Evolutionary conservation across 1,140 invertebrate genomes (phyloP), one percentile per base, ranked within the genome.

Genomic region (Coelopa frigida): DNA sequence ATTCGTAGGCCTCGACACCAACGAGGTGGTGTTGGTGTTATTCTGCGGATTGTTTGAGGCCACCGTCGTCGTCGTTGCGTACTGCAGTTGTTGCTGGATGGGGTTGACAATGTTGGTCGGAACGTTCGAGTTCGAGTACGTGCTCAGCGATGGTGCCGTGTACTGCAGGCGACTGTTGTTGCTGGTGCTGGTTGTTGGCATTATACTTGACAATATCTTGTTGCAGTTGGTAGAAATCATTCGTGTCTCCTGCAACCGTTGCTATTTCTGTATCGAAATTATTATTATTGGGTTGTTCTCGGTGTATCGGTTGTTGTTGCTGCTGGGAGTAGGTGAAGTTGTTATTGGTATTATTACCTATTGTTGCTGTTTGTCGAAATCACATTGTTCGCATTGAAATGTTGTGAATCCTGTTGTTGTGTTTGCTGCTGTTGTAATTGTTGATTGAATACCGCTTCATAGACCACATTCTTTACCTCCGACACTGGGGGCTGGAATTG

Each of bases 81-180:
- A 58, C 18, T 57, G 61, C 22, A 21, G 35, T 11, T 7, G 31
- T 40, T 73, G 49, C 24, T 74, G 75, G 42, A 80, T 76, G 3
- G 80, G 80, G 61, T 79, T 80, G 3, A 82, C 49, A 24, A 82
- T 78, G 64, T 81, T 82, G 21, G 79, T 82, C 40, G 80, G 80
- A 55, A 82, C 74, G 14, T 58, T 53, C 8, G 38, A 52, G 42
- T 74, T 75, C 46, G 73, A 73, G 58, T 78, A 74, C 23, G 76
- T 72, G 5, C 61, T 54, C 42, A 77, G 76, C 4, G 76, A 73
- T 4, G 78, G 79, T 37, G 75, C 73, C 3, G 78, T 78, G 37
- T 81, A 71, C 38, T 72, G 76, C 43, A 81, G 76, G 5, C 61
- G 57, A 23, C 47, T 42, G 14, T 29, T 23, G 12, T 26, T 48